phyloP scores from a whole-genome alignment of 2,888 invertebrate species.

The Pantelozetes paolii region DNA sequence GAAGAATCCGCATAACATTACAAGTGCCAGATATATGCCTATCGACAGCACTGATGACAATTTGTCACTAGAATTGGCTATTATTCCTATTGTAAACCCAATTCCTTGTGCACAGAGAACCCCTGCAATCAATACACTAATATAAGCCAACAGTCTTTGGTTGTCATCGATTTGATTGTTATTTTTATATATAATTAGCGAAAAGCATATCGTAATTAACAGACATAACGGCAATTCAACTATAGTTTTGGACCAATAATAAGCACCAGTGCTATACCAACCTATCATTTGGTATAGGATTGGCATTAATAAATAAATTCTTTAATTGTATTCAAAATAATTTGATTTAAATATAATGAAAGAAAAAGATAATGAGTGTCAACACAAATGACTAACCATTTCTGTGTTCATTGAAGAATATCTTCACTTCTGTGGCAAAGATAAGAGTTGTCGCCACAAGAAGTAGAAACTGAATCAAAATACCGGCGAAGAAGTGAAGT shows the following conservation, averaged over 20 bases:
- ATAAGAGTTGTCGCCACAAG: conserved; percentile 16
- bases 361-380: too few species aligned
- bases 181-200: not conserved
- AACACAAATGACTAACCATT: conserved; percentile 3
- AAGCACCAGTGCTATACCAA: conserved; percentile 29
- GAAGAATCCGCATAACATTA: conserved; percentile 14
- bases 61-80: conserved; percentile 10
- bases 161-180: conserved; percentile 16
- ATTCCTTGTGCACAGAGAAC: conserved; percentile 10
- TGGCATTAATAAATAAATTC: too few species aligned
- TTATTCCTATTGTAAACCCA: conserved; percentile 19
- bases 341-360: too few species aligned
- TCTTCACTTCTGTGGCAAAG: conserved; percentile 17
- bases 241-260: conserved; percentile 20
- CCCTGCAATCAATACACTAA: not conserved
- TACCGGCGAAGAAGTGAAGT: not conserved
- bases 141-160: not conserved
- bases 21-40: not conserved
- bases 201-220: not conserved
- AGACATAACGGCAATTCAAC: conserved; percentile 21
- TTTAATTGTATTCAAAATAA: too few species aligned
- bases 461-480: conserved; percentile 2
- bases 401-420: conserved; percentile 25
- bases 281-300: not conserved
- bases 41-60: not conserved